Conservation (phyloP, 2,113 vertebrate species). For the Puntigrus tetrazona region DNA sequence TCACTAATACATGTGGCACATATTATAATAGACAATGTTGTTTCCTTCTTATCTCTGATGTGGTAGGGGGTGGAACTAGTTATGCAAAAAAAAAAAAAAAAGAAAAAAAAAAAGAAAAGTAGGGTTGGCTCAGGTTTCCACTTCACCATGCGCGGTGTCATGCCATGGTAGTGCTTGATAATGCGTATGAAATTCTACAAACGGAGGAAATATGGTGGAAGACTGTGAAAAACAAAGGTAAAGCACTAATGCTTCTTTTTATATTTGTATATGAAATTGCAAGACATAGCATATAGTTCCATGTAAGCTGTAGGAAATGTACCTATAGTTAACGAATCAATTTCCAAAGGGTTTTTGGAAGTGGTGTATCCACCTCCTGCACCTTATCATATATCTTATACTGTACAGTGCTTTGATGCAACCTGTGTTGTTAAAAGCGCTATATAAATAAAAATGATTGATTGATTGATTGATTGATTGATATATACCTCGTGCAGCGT, state of each 20-base stretch:
- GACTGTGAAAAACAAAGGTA: conserved; percentile 35
- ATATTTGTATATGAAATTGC: not conserved
- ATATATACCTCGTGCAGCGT: not conserved
- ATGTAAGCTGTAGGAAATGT: not conserved
- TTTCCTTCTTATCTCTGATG: not conserved
- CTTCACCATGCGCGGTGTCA: no score
- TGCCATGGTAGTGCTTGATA: not conserved
- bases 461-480: no score
- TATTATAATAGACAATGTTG: not conserved
- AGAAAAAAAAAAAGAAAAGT: no score
- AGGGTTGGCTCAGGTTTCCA: no score
- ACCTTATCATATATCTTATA: no score
- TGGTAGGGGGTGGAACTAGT: not conserved
- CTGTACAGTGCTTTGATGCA: no score
- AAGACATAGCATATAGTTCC: not conserved
- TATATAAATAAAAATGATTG: no score
- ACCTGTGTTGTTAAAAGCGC: no score
- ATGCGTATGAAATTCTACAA: not conserved
- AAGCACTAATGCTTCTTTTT: not conserved
- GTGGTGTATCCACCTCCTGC: no score
- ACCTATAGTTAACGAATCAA: not conserved
- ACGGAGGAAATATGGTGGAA: conserved; percentile 35
- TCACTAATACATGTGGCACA: not conserved
- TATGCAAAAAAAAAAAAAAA: not conserved
- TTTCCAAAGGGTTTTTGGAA: not conserved